Conservation (phyloP, 2,113 vertebrate species). For the Macroglossus sobrinus region DNA sequence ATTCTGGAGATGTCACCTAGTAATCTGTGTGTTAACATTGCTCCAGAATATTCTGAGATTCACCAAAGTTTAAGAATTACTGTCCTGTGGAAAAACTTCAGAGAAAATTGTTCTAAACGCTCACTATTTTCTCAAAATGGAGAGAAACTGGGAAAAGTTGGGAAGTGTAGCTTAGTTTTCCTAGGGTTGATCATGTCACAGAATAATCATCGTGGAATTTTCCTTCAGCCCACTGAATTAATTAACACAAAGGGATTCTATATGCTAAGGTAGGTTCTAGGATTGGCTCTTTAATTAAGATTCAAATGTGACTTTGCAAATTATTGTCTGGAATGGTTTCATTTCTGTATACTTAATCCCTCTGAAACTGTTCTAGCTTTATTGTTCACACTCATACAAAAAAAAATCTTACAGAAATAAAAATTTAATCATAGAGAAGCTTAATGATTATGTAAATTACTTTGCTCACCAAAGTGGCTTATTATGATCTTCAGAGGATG, state of each 20-base stretch:
- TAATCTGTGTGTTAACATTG: neutral
- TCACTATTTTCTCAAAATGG: neutral
- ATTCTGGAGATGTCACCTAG: neutral
- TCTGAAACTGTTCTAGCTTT: slow-evolving; percentile 1
- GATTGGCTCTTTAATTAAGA: neutral
- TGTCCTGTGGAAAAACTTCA: neutral
- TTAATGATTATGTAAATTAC: neutral
- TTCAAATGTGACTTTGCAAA: neutral
- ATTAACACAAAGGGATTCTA: neutral
- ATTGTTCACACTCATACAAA: neutral
- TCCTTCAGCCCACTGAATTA: neutral
- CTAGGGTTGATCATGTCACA: neutral
- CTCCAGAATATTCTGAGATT: neutral
- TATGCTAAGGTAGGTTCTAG: neutral
- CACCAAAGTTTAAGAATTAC: neutral
- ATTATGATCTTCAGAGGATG: neutral
- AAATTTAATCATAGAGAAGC: neutral
- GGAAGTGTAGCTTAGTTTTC: neutral
- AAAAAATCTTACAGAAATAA: neutral
- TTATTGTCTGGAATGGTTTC: neutral
- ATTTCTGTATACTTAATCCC: slow-evolving; percentile 31
- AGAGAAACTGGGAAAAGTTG: neutral
- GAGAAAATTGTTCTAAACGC: neutral
- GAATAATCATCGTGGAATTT: neutral
- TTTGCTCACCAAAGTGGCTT: neutral